Conservation (phyloP, 2,113 vertebrate genomes). For the Marmota monax region DNA sequence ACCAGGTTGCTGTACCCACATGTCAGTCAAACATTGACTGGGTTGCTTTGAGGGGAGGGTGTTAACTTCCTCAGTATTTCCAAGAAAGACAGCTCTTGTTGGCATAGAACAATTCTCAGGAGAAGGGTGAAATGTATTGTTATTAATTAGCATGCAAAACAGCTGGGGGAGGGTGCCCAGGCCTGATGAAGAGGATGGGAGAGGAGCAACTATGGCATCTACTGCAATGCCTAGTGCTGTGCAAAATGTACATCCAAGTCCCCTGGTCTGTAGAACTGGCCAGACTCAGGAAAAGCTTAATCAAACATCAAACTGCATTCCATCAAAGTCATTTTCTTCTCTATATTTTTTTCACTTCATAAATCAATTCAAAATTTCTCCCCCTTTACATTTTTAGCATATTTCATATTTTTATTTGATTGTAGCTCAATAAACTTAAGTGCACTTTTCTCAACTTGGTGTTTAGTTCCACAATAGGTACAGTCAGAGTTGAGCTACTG, state of each 20-base stretch:
- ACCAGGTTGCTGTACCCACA: accelerated
- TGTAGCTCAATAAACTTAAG: background rate
- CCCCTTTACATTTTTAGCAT: background rate
- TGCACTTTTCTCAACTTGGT: background rate
- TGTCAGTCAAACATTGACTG: background rate
- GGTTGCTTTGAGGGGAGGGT: background rate
- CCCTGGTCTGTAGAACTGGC: background rate
- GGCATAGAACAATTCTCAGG: background rate
- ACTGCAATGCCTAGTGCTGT: accelerated
- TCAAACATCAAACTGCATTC: background rate
- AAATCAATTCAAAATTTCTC: constrained; percentile 27
- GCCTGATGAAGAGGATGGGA: accelerated
- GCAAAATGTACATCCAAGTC: background rate
- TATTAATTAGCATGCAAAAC: background rate
- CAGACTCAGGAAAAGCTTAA: background rate
- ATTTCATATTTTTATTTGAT: constrained; percentile 18
- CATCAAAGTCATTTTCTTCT: background rate
- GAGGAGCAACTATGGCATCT: background rate
- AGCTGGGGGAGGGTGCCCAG: background rate
- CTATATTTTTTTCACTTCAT: background rate
- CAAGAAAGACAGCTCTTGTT: background rate
- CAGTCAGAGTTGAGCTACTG: background rate
- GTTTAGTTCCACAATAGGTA: background rate
- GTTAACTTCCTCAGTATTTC: background rate
- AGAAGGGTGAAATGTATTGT: background rate